A percentile compares a stretch with the other conserved stretches of the same genome.
Conservation (phyloP, 1,140 invertebrate species). For the Gryllus bimaculatus region DNA sequence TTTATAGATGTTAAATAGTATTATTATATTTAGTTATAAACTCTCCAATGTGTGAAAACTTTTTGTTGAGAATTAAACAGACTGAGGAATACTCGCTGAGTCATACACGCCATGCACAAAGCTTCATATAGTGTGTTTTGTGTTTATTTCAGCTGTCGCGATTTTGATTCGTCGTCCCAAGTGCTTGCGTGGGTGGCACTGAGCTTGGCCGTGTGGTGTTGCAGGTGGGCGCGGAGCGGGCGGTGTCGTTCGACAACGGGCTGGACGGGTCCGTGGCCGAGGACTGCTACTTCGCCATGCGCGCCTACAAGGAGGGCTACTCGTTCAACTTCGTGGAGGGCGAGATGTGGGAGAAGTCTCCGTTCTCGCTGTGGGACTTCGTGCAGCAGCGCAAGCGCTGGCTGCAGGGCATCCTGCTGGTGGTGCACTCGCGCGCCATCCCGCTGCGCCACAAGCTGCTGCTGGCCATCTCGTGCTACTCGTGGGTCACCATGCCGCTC, state of each 20-base stretch:
- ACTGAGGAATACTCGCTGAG: no score
- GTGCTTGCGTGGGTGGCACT: no score
- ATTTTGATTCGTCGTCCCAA: no score
- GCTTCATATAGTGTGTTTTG: no score
- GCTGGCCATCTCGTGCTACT: conserved; percentile 82
- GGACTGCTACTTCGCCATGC: conserved; percentile 94
- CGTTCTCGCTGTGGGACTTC: conserved; percentile 90
- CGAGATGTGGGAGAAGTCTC: conserved; percentile 97
- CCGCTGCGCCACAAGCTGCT: conserved; percentile 74
- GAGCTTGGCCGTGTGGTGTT: conserved; percentile 33
- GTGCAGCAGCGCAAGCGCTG: conserved; percentile 92
- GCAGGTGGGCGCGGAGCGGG: conserved; percentile 75
- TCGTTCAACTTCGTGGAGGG: conserved; percentile 90
- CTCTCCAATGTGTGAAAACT: no score
- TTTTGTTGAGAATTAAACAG: no score
- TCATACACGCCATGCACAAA: no score
- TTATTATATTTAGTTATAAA: no score
- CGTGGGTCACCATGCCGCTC: conserved; percentile 90
- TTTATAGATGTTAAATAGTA: no score
- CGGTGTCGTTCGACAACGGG: conserved; percentile 92
- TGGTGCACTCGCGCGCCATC: conserved; percentile 82
- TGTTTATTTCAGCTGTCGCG: no score
- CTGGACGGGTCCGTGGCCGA: conserved; percentile 93
- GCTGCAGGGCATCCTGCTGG: conserved; percentile 91
- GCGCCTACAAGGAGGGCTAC: conserved; percentile 74